Percentiles rank a stretch among this genome's conserved stretches.
Evolutionary conservation across 1,140 invertebrate species (phyloP).

Genomic region (Leptopilina boulardi): DNA sequence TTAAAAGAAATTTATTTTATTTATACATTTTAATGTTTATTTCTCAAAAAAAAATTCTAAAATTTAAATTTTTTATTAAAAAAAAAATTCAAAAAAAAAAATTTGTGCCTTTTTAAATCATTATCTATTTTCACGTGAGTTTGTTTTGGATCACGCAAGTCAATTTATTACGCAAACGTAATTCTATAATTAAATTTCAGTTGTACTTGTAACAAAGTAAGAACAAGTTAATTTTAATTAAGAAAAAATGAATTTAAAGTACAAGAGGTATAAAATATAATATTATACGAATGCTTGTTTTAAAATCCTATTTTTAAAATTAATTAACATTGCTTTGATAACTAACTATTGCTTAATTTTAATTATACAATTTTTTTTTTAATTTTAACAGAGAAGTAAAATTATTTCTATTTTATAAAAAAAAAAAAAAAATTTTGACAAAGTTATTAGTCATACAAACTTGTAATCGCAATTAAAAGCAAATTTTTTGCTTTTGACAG

Average conservation of each 20-base stretch:
- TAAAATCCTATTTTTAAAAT: too few relatives aligned
- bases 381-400: not conserved
- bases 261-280: not conserved
- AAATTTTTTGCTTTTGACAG: not conserved
- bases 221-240: not conserved
- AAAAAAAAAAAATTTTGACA: not conserved
- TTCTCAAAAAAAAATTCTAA: too few relatives aligned
- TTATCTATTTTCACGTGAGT: not conserved
- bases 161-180: slow-evolving; percentile 17
- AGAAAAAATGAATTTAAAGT: slow-evolving; percentile 3
- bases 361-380: too few relatives aligned
- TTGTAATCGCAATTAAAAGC: not conserved
- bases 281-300: too few relatives aligned
- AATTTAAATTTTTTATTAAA: too few relatives aligned
- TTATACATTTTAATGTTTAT: too few relatives aligned
- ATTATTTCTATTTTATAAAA: not conserved
- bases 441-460: not conserved
- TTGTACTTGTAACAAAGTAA: not conserved
- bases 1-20: not conserved
- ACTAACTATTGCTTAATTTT: too few relatives aligned
- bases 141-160: slow-evolving; percentile 2
- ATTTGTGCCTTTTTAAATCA: not conserved
- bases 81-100: not conserved
- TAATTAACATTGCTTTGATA: too few relatives aligned
- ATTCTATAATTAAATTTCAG: slow-evolving; percentile 9